Conservation (phyloP, 2,888 invertebrate genomes). For the Pandemis heparana region DNA sequence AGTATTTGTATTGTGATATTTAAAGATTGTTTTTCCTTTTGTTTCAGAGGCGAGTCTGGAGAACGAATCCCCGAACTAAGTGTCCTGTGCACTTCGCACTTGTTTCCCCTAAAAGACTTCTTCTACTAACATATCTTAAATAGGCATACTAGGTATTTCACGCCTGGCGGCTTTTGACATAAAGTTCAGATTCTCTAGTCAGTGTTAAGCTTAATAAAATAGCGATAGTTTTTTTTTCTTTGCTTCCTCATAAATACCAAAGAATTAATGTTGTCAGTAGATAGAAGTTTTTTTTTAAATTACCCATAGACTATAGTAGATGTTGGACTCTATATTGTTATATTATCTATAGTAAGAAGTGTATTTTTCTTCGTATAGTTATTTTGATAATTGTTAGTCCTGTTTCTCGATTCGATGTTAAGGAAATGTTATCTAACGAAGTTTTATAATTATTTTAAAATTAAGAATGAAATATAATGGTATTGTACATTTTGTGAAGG, state of each 20-base stretch:
- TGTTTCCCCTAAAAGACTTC: slow-evolving; percentile 55
- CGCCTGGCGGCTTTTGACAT: slow-evolving; percentile 36
- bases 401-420: slow-evolving; percentile 39
- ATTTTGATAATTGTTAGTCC: slow-evolving; percentile 33
- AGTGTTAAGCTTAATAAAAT: slow-evolving; percentile 38
- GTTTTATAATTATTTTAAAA: slow-evolving; percentile 37
- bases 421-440: slow-evolving; percentile 36
- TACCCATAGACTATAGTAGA: slow-evolving; percentile 17
- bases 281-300: slow-evolving; percentile 45
- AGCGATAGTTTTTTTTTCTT: slow-evolving; percentile 16
- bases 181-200: slow-evolving; percentile 35
- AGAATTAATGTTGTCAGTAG: slow-evolving; percentile 51
- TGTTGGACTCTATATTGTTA: slow-evolving; percentile 41
- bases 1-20: no score
- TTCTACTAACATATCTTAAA: slow-evolving; percentile 67
- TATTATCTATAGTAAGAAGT: slow-evolving; percentile 49
- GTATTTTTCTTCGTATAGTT: slow-evolving; percentile 19
- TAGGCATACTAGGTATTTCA: slow-evolving; percentile 27
- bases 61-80: slow-evolving; percentile 62
- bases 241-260: slow-evolving; percentile 26
- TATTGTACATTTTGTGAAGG: slow-evolving; percentile 74
- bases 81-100: slow-evolving; percentile 26
- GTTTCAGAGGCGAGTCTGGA: slow-evolving; percentile 71
- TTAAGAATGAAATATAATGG: slow-evolving; percentile 36
- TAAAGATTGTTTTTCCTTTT: slow-evolving; percentile 5